These are phyloP conservation scores for Gallinago media DNA, from an alignment of 2,113 vertebrate genomes.

Conservation along the genomic window DNA sequence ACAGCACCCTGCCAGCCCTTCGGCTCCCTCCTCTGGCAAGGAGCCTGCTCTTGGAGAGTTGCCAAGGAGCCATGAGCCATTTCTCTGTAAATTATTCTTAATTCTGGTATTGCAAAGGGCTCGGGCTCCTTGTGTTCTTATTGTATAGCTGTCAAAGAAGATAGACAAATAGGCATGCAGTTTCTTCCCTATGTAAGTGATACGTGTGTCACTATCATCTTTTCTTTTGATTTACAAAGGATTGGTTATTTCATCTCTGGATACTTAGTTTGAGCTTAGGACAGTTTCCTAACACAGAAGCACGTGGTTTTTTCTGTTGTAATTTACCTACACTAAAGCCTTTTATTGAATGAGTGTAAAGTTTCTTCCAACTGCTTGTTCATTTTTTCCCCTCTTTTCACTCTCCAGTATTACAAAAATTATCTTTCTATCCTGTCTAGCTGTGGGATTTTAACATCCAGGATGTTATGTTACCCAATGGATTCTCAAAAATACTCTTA, in stretches of 20 bases:
- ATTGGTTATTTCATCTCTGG: background rate
- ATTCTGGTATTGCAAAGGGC: background rate
- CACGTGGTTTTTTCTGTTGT: fast-evolving
- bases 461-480: background rate
- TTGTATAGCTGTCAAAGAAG: background rate
- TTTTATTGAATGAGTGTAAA: background rate
- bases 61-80: background rate
- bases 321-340: background rate
- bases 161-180: background rate
- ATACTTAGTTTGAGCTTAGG: background rate
- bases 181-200: background rate
- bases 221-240: background rate
- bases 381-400: background rate
- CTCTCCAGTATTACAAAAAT: background rate
- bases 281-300: background rate
- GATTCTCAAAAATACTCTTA: background rate
- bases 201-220: background rate
- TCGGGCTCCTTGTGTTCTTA: background rate
- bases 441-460: background rate
- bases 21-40: too few relatives aligned
- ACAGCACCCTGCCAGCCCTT: background rate
- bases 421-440: background rate
- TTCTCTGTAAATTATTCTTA: background rate
- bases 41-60: background rate
- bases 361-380: background rate